Conservation (phyloP, 1,140 invertebrate species). For the Drosophila orosa region DNA sequence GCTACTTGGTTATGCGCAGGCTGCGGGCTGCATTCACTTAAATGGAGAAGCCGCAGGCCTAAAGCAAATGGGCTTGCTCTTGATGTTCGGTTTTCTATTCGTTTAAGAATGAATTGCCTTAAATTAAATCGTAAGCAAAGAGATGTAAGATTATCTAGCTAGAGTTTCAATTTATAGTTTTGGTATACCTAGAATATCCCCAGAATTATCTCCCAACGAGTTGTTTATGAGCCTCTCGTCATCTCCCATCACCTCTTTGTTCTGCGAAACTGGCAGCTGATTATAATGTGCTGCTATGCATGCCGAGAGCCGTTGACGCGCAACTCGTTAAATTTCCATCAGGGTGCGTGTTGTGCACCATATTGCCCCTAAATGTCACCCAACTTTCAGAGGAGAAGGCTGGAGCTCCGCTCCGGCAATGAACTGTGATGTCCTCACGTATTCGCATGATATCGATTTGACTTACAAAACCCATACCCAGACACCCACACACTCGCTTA, state of each 20-base stretch:
- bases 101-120: conserved; percentile 1
- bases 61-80: conserved; percentile 24
- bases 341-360: conserved; percentile 73
- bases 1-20: conserved; percentile 62
- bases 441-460: conserved; percentile 80
- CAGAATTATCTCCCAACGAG: conserved; percentile 39
- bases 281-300: conserved; percentile 69
- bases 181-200: neutral
- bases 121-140: neutral
- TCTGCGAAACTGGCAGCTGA: conserved; percentile 57
- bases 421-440: conserved; percentile 81
- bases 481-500: conserved; percentile 48
- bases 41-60: conserved; percentile 36
- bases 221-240: conserved; percentile 61
- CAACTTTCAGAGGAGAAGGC: conserved; percentile 25
- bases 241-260: conserved; percentile 3
- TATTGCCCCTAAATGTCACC: conserved; percentile 74
- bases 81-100: conserved; percentile 30
- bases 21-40: conserved; percentile 53
- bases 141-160: no score
- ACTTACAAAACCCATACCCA: conserved; percentile 67
- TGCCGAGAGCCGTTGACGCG: conserved; percentile 52
- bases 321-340: conserved; percentile 81
- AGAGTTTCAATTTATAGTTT: neutral
- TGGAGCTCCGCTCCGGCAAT: conserved; percentile 50